phyloP scores from a whole-genome alignment of 2,888 invertebrate genomes.

The Troglohyphantes excavatus region DNA sequence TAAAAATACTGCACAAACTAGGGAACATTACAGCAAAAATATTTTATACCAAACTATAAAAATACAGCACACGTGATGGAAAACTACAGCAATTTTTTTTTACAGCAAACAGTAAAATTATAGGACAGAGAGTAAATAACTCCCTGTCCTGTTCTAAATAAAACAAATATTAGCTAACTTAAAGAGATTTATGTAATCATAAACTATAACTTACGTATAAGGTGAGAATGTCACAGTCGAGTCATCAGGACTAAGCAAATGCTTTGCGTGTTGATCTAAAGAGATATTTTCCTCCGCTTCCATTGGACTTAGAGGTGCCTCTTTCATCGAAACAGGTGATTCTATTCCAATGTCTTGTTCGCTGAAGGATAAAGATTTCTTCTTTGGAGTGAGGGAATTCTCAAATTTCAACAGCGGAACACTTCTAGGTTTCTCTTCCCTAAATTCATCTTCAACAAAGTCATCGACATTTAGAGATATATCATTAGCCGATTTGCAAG shows the following conservation, averaged over 20 bases:
- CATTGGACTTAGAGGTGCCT: constrained; percentile 45
- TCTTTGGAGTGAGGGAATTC: neutral
- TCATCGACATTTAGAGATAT: neutral
- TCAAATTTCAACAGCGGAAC: constrained; percentile 11
- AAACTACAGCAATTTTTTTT: too few relatives aligned
- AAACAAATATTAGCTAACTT: too few relatives aligned
- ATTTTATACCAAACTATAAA: too few relatives aligned
- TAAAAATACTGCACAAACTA: too few relatives aligned
- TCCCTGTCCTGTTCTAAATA: too few relatives aligned
- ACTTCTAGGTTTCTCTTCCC: neutral
- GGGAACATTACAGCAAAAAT: too few relatives aligned
- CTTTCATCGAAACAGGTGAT: neutral
- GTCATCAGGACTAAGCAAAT: constrained; percentile 50
- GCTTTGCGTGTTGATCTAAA: constrained; percentile 22
- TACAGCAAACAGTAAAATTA: too few relatives aligned
- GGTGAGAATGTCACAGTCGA: constrained; percentile 72
- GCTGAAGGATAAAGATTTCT: constrained; percentile 18
- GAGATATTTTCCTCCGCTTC: constrained; percentile 68
- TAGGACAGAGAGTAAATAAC: too few relatives aligned
- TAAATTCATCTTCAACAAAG: neutral
- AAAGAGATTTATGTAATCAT: too few relatives aligned
- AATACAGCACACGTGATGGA: too few relatives aligned
- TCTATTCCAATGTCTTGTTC: constrained; percentile 15
- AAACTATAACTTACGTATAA: constrained; percentile 30
- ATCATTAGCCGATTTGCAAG: constrained; percentile 22